A percentile compares a stretch with the other conserved stretches of the same genome.
These are phyloP conservation scores for Unio delphinus DNA, from an alignment of 2,888 invertebrate species.

Conservation along the genomic window DNA sequence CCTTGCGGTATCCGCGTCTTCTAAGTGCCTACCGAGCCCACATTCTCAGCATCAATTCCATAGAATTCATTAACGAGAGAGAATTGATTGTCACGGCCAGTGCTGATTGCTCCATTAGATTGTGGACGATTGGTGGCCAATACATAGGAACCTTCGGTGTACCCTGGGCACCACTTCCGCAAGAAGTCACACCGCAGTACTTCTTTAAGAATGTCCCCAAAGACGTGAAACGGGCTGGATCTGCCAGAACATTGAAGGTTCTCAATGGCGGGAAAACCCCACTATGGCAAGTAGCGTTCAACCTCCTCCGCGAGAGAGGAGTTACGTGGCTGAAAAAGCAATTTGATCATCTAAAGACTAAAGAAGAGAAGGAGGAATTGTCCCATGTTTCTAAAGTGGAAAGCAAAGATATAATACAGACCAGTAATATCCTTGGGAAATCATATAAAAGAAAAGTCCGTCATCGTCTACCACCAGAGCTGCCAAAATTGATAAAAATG, in stretches of 20 bases:
- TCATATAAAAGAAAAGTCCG: slow-evolving; percentile 49
- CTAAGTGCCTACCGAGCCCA: slow-evolving; percentile 77
- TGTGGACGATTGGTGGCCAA: slow-evolving; percentile 62
- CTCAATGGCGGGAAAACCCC: slow-evolving; percentile 49
- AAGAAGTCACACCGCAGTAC: slow-evolving; percentile 64
- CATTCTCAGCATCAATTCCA: slow-evolving; percentile 78
- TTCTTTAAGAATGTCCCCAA: slow-evolving; percentile 75
- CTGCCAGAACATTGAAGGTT: slow-evolving; percentile 83
- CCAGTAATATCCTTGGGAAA: slow-evolving; percentile 56
- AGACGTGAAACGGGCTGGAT: slow-evolving; percentile 82
- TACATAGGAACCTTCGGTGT: slow-evolving; percentile 85
- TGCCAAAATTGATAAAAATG: slow-evolving; percentile 47
- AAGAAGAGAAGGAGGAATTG: slow-evolving; percentile 18
- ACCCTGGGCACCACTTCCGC: slow-evolving; percentile 77
- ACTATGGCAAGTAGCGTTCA: slow-evolving; percentile 45
- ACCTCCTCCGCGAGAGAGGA: slow-evolving; percentile 30
- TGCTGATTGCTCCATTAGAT: slow-evolving; percentile 78
- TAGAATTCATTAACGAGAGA: slow-evolving; percentile 80
- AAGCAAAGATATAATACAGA: slow-evolving; percentile 9
- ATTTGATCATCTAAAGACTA: slow-evolving; percentile 28
- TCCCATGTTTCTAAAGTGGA: slow-evolving; percentile 9
- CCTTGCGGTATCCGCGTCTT: slow-evolving; percentile 53
- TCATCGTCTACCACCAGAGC: slow-evolving; percentile 44
- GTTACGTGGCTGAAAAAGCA: slow-evolving; percentile 34
- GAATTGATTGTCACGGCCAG: slow-evolving; percentile 80